phyloP scores from a whole-genome alignment of 2,797 vertebrate genomes.

The Arctocebus calabarensis region DNA sequence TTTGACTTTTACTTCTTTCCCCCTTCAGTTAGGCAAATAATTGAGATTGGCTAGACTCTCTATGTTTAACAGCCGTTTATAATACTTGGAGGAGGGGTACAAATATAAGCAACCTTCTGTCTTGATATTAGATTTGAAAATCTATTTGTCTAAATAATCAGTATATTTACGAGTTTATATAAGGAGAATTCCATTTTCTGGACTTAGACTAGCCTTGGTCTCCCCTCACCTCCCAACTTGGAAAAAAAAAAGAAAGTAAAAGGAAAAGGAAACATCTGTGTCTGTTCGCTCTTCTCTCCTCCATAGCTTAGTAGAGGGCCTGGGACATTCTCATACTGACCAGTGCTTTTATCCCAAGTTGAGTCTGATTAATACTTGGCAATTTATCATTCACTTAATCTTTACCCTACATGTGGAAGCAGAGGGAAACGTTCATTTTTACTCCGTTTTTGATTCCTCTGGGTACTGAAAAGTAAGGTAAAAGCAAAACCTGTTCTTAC shows the following conservation, averaged over 20 bases:
- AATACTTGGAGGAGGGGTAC: neutral
- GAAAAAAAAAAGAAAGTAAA: neutral
- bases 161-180: neutral
- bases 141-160: neutral
- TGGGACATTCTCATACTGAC: neutral
- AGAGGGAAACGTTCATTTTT: slow-evolving; percentile 1
- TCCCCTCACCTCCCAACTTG: too few relatives aligned
- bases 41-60: neutral
- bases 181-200: slow-evolving; percentile 4
- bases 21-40: neutral
- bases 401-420: neutral
- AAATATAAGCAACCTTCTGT: neutral
- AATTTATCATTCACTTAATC: neutral
- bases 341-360: neutral
- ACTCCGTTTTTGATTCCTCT: neutral
- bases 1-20: neutral
- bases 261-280: neutral
- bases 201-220: neutral
- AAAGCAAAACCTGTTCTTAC: slow-evolving; percentile 87
- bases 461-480: neutral
- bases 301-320: neutral
- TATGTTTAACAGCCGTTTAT: neutral
- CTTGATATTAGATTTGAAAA: slow-evolving; percentile 7
- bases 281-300: neutral
- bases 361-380: neutral